Conservation (phyloP, 2,797 vertebrate genomes). For the Caiman crocodilus region DNA sequence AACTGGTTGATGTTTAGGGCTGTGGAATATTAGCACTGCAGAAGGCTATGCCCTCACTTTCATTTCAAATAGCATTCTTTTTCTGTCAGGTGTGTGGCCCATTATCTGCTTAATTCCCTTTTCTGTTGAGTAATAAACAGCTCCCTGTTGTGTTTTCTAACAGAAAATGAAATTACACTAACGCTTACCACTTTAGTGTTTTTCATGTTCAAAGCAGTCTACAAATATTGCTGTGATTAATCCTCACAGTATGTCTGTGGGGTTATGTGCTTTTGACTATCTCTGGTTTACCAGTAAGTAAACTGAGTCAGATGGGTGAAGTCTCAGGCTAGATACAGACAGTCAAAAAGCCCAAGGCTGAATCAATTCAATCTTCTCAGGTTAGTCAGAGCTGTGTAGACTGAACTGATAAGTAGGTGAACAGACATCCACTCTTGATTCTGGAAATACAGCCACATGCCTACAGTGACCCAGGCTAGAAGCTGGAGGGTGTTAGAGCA, state of each 20-base stretch:
- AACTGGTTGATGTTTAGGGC: background rate
- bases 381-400: too few species aligned
- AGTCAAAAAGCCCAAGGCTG: too few species aligned
- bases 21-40: background rate
- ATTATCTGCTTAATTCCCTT: fast-evolving
- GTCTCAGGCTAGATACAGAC: background rate
- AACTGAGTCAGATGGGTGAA: background rate
- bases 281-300: slow-evolving; percentile 1
- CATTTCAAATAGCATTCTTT: background rate
- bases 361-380: too few species aligned
- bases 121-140: background rate
- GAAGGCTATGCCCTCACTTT: fast-evolving
- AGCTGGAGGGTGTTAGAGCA: too few species aligned
- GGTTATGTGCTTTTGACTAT: background rate
- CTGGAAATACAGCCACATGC: too few species aligned
- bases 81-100: background rate
- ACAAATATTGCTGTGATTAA: fast-evolving
- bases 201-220: background rate
- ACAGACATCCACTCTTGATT: too few species aligned
- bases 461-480: too few species aligned
- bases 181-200: background rate
- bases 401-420: too few species aligned
- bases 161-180: background rate
- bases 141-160: background rate
- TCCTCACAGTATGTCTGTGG: background rate